Conservation (phyloP, 92 coral and sea anemone species). For the Umimayanthus chanpuru region DNA sequence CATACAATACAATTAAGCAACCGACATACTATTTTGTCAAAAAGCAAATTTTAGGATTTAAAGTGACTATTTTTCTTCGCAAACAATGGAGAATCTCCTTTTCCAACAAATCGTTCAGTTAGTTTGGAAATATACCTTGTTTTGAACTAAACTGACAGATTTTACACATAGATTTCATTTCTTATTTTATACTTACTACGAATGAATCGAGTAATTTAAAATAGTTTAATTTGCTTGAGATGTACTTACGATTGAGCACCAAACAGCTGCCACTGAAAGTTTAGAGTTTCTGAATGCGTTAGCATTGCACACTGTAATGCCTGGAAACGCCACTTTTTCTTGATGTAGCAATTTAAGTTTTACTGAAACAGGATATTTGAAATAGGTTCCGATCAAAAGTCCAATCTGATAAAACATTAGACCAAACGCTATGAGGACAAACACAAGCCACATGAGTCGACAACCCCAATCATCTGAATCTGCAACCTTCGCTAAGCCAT, state of each 20-base stretch:
- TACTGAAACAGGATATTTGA: not conserved
- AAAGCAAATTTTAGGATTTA: not conserved
- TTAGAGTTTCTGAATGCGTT: slow-evolving; percentile 2
- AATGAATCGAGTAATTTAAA: too few species aligned
- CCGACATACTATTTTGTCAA: not conserved
- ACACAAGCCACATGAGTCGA: slow-evolving; percentile 6
- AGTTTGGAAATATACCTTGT: not conserved
- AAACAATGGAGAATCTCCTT: not conserved
- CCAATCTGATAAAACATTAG: slow-evolving; percentile 21
- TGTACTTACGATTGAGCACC: slow-evolving; percentile 14
- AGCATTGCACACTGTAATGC: slow-evolving; percentile 13
- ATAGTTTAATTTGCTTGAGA: not conserved
- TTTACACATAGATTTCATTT: not conserved
- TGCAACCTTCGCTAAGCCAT: slow-evolving; percentile 16
- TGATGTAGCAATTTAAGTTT: not conserved
- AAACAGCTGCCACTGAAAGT: not conserved
- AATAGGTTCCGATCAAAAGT: not conserved
- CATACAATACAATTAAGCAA: not conserved
- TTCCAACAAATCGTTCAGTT: not conserved
- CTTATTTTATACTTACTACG: too few species aligned
- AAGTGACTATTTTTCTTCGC: not conserved
- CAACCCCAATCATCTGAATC: not conserved
- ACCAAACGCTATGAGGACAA: slow-evolving; percentile 1
- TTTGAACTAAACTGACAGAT: not conserved
- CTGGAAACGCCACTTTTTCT: not conserved